Evolutionary conservation across 2,113 vertebrate species (phyloP), one percentile per base, ranked within the genome.

Genomic region (Poecile atricapillus): DNA sequence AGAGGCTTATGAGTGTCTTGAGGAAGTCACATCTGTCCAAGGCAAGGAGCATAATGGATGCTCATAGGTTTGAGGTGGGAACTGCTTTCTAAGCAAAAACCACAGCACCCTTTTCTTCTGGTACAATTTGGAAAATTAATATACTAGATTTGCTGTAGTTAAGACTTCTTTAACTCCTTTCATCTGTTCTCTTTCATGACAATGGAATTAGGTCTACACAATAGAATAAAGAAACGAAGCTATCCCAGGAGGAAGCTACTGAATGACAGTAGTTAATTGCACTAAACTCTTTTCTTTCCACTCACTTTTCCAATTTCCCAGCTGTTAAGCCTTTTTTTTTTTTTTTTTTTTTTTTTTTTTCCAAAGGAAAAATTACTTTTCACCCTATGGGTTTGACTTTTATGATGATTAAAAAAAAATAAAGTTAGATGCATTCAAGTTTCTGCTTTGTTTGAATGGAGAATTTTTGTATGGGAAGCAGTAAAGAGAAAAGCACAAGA

Each of bases 201-300:
- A 97, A 91, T 86, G 81, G 93, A 96, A 94, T 96, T 95, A 94
- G 24, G 68, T 91, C 49, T 96, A 82, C 59, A 94, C 79, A 94
- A 93, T 33, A 94, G 81, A 94, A 90, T 83, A 96, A 97, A 93
- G 88, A 94, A 95, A 74, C 3, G 20, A 68, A 92, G 58, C 12
- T 79, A 43, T 94, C 93, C 85, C 89, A 94, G 37, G 79, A 94
- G 78, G 59, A 79, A 93, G 22, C 50, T 79, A 90, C 43, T 71
- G 76, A 95, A 93, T 70, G 70, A 91, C 87, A 86, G 82, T 33
- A 91, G 33, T 81, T 93, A 93, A 92, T 80, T 97, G 78, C 97
- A 81, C 81, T 56, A 93, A 87, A 86, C 12, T 46, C 35, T 44
- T 87, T 52, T 70, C 52, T 60, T 71, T 24, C 21, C 44, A 43